phyloP scores from a whole-genome alignment of 2,113 vertebrate species.

The Clupea harengus region DNA sequence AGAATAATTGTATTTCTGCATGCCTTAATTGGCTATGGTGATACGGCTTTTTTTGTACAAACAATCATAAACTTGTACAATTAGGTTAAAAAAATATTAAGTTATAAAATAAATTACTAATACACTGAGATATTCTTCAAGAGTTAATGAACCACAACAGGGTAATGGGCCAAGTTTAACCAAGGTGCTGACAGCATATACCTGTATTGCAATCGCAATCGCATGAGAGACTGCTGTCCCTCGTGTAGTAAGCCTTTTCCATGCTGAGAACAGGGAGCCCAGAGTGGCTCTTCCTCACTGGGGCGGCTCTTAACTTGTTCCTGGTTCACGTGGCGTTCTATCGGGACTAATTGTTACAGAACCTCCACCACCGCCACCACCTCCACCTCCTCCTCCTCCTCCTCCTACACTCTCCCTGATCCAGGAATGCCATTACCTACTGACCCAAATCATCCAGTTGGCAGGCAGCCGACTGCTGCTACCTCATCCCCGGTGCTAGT shows the following conservation, averaged over 20 bases:
- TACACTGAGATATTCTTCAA: background rate
- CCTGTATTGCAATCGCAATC: background rate
- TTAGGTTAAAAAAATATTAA: background rate
- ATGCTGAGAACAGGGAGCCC: background rate
- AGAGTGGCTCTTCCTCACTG: background rate
- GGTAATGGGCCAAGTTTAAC: background rate
- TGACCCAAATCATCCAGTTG: constrained; percentile 70
- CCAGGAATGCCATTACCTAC: constrained; percentile 68
- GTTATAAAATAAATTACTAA: background rate
- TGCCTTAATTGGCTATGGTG: background rate
- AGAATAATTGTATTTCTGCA: background rate
- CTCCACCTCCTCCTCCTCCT: background rate
- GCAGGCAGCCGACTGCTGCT: constrained; percentile 48
- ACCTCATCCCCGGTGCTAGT: background rate
- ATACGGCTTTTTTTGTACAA: background rate
- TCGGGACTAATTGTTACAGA: constrained; percentile 65
- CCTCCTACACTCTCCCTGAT: constrained; percentile 40
- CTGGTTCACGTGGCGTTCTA: constrained; percentile 54
- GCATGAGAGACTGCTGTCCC: background rate
- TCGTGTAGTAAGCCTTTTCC: background rate
- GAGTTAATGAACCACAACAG: background rate
- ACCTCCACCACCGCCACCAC: constrained; percentile 39
- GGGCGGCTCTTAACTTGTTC: constrained; percentile 43
- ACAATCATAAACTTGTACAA: background rate
- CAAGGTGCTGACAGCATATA: background rate